A percentile compares a stretch with the other conserved stretches of the same genome.
These are phyloP conservation scores for Xenotilapia caudafasciata DNA, from an alignment of 2,113 vertebrate genomes.

Conservation along the genomic window DNA sequence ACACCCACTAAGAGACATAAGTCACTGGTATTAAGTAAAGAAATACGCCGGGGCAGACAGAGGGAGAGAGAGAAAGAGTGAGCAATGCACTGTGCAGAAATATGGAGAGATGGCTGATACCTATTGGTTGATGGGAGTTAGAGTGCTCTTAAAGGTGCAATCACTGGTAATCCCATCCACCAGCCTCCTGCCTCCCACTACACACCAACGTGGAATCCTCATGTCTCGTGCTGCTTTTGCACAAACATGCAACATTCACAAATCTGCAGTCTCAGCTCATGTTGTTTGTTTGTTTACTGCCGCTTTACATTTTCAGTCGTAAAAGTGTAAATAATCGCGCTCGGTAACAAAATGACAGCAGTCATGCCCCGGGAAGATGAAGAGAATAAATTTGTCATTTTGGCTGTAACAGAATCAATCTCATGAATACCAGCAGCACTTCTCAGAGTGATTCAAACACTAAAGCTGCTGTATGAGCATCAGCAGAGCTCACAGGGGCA, in stretches of 20 bases:
- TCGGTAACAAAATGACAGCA: background rate
- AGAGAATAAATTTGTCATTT: background rate
- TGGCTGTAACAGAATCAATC: background rate
- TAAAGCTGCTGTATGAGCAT: background rate
- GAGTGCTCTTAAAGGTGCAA: slow-evolving; percentile 22
- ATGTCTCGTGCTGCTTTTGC: background rate
- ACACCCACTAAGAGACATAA: slow-evolving; percentile 27
- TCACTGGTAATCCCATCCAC: slow-evolving; percentile 21
- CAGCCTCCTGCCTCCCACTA: background rate
- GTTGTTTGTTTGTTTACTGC: slow-evolving; percentile 1
- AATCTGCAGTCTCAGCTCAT: background rate
- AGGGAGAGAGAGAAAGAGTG: background rate
- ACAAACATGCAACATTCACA: background rate
- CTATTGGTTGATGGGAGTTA: background rate
- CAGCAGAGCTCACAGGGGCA: background rate
- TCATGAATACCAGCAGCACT: background rate
- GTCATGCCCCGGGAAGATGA: background rate
- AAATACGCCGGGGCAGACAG: background rate
- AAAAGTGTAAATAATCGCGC: background rate
- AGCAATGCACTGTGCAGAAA: background rate
- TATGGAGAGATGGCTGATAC: background rate
- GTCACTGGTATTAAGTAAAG: slow-evolving; percentile 34
- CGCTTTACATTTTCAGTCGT: background rate
- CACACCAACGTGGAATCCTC: background rate
- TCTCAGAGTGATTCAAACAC: background rate